Evolutionary conservation across 2,113 vertebrate species (phyloP).

Genomic region (Dicerorhinus sumatrensis): DNA sequence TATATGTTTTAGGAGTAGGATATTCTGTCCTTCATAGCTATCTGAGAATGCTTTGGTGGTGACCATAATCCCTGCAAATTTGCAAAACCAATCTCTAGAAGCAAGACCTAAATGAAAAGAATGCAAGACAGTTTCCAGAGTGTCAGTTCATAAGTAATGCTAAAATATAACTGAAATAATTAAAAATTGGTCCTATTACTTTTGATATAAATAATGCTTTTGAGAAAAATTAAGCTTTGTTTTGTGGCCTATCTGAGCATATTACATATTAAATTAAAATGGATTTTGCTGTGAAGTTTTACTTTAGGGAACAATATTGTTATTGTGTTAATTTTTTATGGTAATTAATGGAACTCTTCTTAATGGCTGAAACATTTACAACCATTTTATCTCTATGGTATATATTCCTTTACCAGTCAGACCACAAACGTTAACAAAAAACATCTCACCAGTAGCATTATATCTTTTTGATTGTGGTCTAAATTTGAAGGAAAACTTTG

Average conservation of each 20-base stretch:
- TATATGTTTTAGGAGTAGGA: not conserved
- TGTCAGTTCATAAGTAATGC: not conserved
- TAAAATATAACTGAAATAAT: not conserved
- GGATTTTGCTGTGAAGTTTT: not conserved
- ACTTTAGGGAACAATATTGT: not conserved
- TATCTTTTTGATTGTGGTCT: not conserved
- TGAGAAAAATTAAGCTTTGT: not conserved
- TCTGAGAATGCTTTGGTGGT: not conserved
- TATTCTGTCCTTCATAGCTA: not conserved
- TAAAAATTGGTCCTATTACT: not conserved
- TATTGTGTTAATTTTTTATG: not conserved
- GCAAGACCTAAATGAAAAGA: not conserved
- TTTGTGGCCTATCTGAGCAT: not conserved
- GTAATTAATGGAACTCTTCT: not conserved
- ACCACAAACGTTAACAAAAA: not conserved
- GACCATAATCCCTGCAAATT: not conserved
- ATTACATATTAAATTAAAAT: constrained; percentile 17
- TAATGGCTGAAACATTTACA: not conserved
- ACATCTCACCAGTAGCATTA: not conserved
- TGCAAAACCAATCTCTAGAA: not conserved
- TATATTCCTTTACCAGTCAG: not conserved
- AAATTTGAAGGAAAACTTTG: constrained; percentile 45
- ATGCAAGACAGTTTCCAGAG: not conserved
- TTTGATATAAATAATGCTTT: not conserved
- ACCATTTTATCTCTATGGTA: not conserved